Percentiles rank a stretch among this genome's conserved stretches.
Evolutionary conservation across 2,888 invertebrate species (phyloP).

Genomic region (Acleris cristana): DNA sequence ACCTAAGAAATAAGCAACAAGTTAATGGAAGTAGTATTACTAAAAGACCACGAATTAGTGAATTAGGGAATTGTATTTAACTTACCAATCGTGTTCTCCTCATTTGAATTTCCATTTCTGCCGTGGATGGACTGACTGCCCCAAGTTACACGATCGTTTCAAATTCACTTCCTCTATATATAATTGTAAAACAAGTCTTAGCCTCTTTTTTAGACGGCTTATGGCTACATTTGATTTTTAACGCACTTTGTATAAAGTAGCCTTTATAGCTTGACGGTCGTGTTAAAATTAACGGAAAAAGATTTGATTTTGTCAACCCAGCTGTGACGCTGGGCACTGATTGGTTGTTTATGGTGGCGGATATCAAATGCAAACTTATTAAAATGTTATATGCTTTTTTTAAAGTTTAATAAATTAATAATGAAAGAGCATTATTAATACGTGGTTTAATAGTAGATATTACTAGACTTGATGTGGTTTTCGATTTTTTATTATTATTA

Average conservation of each 20-base stretch:
- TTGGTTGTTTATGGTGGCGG: conserved; percentile 15
- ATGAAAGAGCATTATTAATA: neutral
- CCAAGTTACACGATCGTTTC: neutral
- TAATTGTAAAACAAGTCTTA: conserved; percentile 7
- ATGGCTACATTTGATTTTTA: conserved; percentile 5
- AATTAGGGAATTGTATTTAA: conserved; percentile 23
- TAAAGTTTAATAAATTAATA: neutral
- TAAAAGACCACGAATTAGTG: neutral
- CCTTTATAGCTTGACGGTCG: conserved; percentile 25
- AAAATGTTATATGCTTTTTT: neutral
- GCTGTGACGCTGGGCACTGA: conserved; percentile 29
- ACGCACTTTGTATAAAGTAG: conserved; percentile 6
- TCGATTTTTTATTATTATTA: too few species aligned
- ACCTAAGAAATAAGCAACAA: conserved; percentile 45
- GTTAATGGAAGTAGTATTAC: conserved; percentile 9
- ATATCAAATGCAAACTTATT: neutral
- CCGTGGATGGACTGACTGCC: neutral
- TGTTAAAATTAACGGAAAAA: conserved; percentile 35
- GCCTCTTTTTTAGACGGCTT: conserved; percentile 9
- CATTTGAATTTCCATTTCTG: conserved; percentile 48
- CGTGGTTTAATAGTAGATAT: too few species aligned
- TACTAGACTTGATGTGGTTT: too few species aligned
- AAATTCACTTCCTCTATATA: neutral
- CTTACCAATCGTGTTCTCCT: conserved; percentile 67
- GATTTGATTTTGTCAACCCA: conserved; percentile 32